These are phyloP conservation scores for Metopia argyrocephala DNA, from an alignment of 2,888 invertebrate species.

Conservation along the genomic window DNA sequence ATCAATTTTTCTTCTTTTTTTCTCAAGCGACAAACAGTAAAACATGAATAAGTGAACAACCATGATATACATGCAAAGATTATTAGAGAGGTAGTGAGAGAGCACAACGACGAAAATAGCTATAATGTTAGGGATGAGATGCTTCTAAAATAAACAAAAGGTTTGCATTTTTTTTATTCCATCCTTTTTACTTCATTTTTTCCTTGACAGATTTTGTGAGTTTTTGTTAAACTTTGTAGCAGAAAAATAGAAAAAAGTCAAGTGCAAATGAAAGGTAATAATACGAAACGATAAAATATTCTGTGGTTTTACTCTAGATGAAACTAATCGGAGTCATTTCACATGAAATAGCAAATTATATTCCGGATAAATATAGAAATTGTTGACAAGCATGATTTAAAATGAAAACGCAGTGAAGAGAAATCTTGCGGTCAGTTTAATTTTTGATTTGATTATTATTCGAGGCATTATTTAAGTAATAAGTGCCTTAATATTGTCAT, in stretches of 20 bases:
- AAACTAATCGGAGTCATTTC: not conserved
- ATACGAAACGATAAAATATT: slow-evolving; percentile 16
- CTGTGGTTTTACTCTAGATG: not conserved
- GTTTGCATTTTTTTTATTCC: slow-evolving; percentile 9
- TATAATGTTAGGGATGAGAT: slow-evolving; percentile 6
- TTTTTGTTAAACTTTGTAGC: too few relatives aligned
- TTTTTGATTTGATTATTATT: too few relatives aligned
- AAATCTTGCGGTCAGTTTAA: too few relatives aligned
- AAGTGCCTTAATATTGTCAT: too few relatives aligned
- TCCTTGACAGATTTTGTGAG: too few relatives aligned
- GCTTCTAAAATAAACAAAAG: slow-evolving; percentile 42
- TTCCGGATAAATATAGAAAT: too few relatives aligned
- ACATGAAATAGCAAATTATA: not conserved
- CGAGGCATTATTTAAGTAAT: too few relatives aligned
- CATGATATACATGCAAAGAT: not conserved
- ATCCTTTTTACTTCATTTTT: not conserved
- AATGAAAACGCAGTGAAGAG: too few relatives aligned
- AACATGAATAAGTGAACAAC: slow-evolving; percentile 53
- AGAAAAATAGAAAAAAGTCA: slow-evolving; percentile 48
- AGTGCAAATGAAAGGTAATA: slow-evolving; percentile 56
- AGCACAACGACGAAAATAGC: not conserved
- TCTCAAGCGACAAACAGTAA: slow-evolving; percentile 58
- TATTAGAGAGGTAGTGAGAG: not conserved
- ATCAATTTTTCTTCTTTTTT: slow-evolving; percentile 60
- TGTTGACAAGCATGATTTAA: too few relatives aligned